phyloP scores from a whole-genome alignment of 2,888 invertebrate genomes.

The Synergus gifuensis region DNA sequence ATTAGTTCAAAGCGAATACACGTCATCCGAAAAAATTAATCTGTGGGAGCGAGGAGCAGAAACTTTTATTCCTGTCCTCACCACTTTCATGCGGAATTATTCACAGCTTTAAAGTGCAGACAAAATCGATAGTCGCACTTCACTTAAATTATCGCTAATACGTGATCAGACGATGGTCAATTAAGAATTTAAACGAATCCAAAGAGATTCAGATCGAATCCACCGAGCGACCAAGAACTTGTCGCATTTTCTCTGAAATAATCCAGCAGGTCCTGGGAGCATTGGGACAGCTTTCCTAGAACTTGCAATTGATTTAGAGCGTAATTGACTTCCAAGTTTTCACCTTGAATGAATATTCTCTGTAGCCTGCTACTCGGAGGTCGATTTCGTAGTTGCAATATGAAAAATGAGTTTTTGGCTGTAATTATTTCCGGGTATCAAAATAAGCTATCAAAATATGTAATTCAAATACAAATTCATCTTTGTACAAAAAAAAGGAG shows the following conservation, averaged over 20 bases:
- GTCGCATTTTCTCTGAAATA: conserved; percentile 5
- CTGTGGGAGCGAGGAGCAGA: not conserved
- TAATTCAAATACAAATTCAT: not conserved
- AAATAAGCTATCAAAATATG: not conserved
- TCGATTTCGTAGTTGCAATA: not conserved
- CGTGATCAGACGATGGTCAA: conserved; percentile 34
- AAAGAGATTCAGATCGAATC: conserved; percentile 31
- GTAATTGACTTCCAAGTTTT: conserved; percentile 34
- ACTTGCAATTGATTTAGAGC: conserved; percentile 35
- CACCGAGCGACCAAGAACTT: conserved; percentile 37
- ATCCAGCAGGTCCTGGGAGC: not conserved
- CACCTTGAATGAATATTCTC: conserved; percentile 31
- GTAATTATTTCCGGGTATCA: not conserved
- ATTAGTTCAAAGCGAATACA: conserved; percentile 8
- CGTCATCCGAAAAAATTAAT: conserved; percentile 20
- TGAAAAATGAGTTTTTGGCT: not conserved
- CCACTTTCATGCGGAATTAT: conserved; percentile 15
- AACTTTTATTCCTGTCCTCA: conserved; percentile 30
- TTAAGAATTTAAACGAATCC: conserved; percentile 37
- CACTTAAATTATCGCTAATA: conserved; percentile 36
- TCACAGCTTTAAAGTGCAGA: conserved; percentile 36
- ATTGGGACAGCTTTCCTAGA: conserved; percentile 26
- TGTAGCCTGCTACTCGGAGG: not conserved
- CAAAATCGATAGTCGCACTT: conserved; percentile 41
- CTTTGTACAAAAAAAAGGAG: too few species aligned